A percentile compares a stretch with the other conserved stretches of the same genome.
Conservation (phyloP, 2,113 vertebrate genomes). For the Erinaceus europaeus region DNA sequence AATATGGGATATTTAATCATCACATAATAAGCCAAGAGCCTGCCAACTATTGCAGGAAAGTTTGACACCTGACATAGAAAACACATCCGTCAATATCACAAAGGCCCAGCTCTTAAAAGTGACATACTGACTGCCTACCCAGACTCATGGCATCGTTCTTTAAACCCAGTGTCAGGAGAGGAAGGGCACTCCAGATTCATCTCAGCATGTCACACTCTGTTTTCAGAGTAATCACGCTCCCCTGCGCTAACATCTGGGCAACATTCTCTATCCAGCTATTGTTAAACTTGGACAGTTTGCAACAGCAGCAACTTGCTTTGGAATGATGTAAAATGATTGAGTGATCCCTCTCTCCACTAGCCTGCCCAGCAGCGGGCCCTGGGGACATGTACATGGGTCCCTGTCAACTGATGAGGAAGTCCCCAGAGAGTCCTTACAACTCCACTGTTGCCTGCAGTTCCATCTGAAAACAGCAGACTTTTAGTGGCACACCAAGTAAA, state of each 20-base stretch:
- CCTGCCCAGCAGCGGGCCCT: background rate
- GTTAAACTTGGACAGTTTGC: slow-evolving; percentile 19
- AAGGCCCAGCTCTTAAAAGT: background rate
- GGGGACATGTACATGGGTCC: background rate
- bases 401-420: background rate
- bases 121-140: background rate
- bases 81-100: background rate
- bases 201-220: background rate
- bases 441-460: background rate
- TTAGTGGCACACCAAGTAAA: too few relatives aligned
- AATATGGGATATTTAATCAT: background rate
- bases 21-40: background rate
- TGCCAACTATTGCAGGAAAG: slow-evolving; percentile 14
- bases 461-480: too few relatives aligned
- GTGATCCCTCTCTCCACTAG: background rate
- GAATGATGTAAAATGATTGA: slow-evolving; percentile 38
- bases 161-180: background rate
- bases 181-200: background rate
- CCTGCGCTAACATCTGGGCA: slow-evolving; percentile 14
- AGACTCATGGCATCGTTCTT: background rate
- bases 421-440: background rate
- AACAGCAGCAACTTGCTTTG: background rate
- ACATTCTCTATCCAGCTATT: slow-evolving; percentile 35
- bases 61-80: background rate
- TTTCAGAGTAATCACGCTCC: background rate